Evolutionary conservation across 2,113 vertebrate genomes (phyloP).

Genomic region (Meriones unguiculatus): DNA sequence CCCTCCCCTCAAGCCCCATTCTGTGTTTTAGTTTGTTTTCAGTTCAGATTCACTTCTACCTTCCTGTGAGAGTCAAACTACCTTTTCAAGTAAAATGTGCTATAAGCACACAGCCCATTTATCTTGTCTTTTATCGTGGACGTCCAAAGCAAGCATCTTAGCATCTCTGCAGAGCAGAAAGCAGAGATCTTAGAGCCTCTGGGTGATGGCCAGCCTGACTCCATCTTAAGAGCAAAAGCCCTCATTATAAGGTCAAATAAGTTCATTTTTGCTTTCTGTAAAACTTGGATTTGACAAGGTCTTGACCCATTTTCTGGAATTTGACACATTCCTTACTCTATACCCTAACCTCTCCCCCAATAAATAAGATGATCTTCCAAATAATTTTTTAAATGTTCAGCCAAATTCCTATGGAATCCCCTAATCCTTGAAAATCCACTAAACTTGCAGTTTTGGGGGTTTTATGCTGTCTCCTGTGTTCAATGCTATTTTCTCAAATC

Average conservation of each 20-base stretch:
- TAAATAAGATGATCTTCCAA: neutral
- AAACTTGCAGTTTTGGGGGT: neutral
- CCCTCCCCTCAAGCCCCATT: neutral
- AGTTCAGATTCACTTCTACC: neutral
- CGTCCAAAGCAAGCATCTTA: neutral
- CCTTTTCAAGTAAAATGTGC: conserved; percentile 37
- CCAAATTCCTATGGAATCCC: neutral
- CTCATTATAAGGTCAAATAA: neutral
- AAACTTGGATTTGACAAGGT: neutral
- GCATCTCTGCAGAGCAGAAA: neutral
- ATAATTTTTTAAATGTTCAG: neutral
- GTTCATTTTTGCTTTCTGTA: neutral
- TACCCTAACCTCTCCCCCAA: neutral
- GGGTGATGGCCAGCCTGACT: neutral
- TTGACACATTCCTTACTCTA: neutral
- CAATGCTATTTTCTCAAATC: neutral
- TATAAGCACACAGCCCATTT: neutral
- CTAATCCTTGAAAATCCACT: neutral
- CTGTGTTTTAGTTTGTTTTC: neutral
- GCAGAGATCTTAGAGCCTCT: neutral
- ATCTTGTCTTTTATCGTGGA: neutral
- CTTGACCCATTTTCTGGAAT: neutral
- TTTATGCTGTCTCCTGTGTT: neutral
- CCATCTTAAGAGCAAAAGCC: neutral
- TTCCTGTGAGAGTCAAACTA: conserved; percentile 1